Percentiles rank a stretch among this genome's conserved stretches.
These are phyloP conservation scores for Pteromalus puparum DNA, from an alignment of 1,140 invertebrate species.

Conservation along the genomic window DNA sequence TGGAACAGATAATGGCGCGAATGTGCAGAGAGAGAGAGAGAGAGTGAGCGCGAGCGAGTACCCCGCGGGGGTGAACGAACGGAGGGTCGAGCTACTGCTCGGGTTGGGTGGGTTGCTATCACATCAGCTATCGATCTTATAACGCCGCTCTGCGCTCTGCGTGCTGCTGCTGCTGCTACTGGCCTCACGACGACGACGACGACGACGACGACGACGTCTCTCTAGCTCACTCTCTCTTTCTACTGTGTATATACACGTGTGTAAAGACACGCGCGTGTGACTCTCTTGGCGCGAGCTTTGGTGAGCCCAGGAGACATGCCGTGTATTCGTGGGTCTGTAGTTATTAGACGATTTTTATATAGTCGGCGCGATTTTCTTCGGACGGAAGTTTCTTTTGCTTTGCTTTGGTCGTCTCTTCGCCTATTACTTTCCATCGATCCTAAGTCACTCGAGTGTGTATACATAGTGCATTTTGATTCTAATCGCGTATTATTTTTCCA, in stretches of 20 bases:
- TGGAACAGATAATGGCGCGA: slow-evolving; percentile 75
- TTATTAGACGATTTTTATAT: slow-evolving; percentile 39
- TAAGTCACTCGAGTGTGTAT: not conserved
- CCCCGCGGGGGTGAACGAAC: slow-evolving; percentile 72
- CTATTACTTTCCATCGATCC: not conserved
- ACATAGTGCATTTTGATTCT: not conserved
- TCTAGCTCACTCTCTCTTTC: slow-evolving; percentile 39
- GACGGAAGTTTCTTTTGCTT: not conserved
- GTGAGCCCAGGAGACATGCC: not conserved
- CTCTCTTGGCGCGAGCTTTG: not conserved
- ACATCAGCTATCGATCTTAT: slow-evolving; percentile 74
- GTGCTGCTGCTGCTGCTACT: not conserved
- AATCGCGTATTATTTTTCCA: no score
- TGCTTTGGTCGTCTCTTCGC: not conserved
- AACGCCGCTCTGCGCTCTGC: slow-evolving; percentile 56
- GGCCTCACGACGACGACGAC: slow-evolving; percentile 53
- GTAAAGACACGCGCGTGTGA: not conserved
- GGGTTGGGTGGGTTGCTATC: slow-evolving; percentile 69
- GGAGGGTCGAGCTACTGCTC: slow-evolving; percentile 59
- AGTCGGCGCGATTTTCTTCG: not conserved
- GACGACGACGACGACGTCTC: slow-evolving; percentile 60
- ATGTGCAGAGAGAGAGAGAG: slow-evolving; percentile 63
- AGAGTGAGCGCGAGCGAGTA: not conserved
- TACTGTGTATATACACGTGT: not conserved
- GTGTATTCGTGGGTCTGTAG: slow-evolving; percentile 32